These are phyloP conservation scores for Atta cephalotes DNA, from an alignment of 1,140 invertebrate species.

Conservation along the genomic window DNA sequence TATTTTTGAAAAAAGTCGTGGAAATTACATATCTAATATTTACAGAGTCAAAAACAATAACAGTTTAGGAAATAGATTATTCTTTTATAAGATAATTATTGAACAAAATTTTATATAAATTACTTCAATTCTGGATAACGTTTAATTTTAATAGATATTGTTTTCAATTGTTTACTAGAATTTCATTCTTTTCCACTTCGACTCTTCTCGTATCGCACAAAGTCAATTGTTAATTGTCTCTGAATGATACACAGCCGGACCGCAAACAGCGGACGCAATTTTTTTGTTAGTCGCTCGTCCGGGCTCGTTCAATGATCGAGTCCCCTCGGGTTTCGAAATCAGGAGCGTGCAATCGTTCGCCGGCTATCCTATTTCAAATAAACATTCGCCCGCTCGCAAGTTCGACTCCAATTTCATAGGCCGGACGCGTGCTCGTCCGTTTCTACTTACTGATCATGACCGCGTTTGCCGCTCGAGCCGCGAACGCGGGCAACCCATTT, in stretches of 20 bases:
- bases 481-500: slow-evolving; percentile 59
- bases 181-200: neutral
- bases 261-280: slow-evolving; percentile 20
- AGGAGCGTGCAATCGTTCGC: slow-evolving; percentile 40
- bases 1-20: too few species aligned
- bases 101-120: neutral
- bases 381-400: slow-evolving; percentile 52
- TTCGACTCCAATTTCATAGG: slow-evolving; percentile 60
- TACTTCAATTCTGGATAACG: neutral
- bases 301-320: slow-evolving; percentile 20
- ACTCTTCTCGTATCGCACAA: slow-evolving; percentile 38
- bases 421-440: slow-evolving; percentile 46
- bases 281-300: slow-evolving; percentile 24
- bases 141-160: neutral
- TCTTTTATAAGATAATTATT: neutral
- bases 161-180: slow-evolving; percentile 19
- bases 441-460: slow-evolving; percentile 55
- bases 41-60: neutral
- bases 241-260: neutral
- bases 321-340: slow-evolving; percentile 49
- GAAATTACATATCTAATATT: too few species aligned
- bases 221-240: slow-evolving; percentile 45
- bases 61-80: neutral
- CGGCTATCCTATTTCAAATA: slow-evolving; percentile 65
- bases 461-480: slow-evolving; percentile 37